Percentiles rank a stretch among this genome's conserved stretches.
Conservation (phyloP, 1,140 invertebrate genomes). For the Drosophila leontia region DNA sequence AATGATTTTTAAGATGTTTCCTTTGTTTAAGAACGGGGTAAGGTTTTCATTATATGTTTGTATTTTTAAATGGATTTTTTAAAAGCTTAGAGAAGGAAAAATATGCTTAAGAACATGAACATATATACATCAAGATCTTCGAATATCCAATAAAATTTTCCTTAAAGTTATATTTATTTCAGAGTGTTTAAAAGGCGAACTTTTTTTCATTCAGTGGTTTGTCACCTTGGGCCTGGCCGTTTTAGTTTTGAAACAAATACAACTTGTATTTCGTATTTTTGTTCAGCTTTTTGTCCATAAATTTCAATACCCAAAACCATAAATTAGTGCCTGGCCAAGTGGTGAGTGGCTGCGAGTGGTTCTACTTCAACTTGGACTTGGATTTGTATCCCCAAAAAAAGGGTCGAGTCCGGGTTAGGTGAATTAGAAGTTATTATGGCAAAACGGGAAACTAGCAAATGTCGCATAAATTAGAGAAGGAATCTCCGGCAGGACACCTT, state of each 20-base stretch:
- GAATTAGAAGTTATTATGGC: constrained; percentile 79
- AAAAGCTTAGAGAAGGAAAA: background rate
- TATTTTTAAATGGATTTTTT: background rate
- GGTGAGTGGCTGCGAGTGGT: constrained; percentile 46
- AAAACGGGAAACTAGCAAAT: constrained; percentile 75
- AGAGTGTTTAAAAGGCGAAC: constrained; percentile 10
- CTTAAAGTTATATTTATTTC: too few relatives aligned
- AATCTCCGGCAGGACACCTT: constrained; percentile 74
- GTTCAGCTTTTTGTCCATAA: constrained; percentile 61
- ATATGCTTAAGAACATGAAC: background rate
- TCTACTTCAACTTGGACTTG: constrained; percentile 11
- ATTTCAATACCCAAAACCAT: constrained; percentile 73
- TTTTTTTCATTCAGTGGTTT: constrained; percentile 12
- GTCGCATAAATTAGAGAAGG: constrained; percentile 74
- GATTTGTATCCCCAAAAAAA: constrained; percentile 29
- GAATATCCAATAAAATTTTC: too few relatives aligned
- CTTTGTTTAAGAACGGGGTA: background rate
- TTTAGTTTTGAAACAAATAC: constrained; percentile 63
- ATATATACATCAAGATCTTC: too few relatives aligned
- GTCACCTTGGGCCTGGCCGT: constrained; percentile 48
- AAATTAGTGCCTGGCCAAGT: constrained; percentile 71
- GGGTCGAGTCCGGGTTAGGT: constrained; percentile 50
- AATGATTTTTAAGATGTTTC: background rate
- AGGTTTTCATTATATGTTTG: background rate
- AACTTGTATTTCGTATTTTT: constrained; percentile 57